phyloP scores from a whole-genome alignment of 2,888 invertebrate species.

The Rotaria magnacalcarata region DNA sequence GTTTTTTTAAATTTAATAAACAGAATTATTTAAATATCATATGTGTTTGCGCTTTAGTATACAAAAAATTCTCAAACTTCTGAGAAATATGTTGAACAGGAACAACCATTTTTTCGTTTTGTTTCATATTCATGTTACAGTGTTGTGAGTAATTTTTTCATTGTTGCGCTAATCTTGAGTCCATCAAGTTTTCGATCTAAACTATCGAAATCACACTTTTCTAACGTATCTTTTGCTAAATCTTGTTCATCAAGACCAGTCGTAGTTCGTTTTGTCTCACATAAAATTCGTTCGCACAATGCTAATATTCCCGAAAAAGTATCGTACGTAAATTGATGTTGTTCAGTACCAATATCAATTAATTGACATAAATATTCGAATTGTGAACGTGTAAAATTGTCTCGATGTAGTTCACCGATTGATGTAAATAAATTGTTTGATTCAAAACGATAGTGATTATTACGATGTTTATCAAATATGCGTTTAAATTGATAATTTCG shows the following conservation, averaged over 20 bases:
- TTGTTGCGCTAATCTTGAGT: not conserved
- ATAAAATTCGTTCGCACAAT: constrained; percentile 5
- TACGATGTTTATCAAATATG: constrained; percentile 24
- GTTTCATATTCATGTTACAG: not conserved
- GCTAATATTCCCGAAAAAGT: not conserved
- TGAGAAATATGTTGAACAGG: too few species aligned
- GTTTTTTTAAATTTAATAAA: too few species aligned
- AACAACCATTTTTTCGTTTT: not conserved
- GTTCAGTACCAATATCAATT: not conserved
- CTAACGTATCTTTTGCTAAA: not conserved
- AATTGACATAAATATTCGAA: not conserved
- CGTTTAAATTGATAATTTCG: constrained; percentile 20
- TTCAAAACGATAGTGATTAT: not conserved
- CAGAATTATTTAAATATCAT: too few species aligned
- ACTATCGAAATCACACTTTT: constrained; percentile 20
- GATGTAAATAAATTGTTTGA: not conserved
- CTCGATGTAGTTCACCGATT: not conserved
- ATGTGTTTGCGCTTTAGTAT: too few species aligned
- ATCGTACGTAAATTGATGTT: not conserved
- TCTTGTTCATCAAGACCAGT: not conserved
- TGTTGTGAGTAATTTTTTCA: not conserved
- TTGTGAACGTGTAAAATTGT: not conserved
- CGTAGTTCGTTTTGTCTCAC: not conserved
- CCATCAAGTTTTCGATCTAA: constrained; percentile 25
- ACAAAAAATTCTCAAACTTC: not conserved